Evolutionary conservation across 2,888 invertebrate species (phyloP).

Genomic region (Anthoptus insignis): DNA sequence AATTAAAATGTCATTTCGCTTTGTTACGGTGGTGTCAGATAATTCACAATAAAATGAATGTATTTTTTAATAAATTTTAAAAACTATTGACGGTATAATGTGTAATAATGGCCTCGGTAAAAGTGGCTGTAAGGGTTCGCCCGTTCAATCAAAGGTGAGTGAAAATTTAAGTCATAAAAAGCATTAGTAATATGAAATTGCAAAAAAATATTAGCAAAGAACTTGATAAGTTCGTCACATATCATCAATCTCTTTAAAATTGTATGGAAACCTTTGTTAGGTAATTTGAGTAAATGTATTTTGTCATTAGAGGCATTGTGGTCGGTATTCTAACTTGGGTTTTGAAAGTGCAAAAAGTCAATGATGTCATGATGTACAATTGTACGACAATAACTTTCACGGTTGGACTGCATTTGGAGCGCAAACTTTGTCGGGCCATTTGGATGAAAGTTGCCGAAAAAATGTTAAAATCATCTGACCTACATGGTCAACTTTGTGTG

Average conservation of each 20-base stretch:
- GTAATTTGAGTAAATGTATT: conserved; percentile 28
- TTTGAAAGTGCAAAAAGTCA: conserved; percentile 80
- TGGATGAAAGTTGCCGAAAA: conserved; percentile 80
- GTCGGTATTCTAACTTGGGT: conserved; percentile 49
- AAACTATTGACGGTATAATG: conserved; percentile 79
- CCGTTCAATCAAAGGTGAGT: conserved; percentile 95
- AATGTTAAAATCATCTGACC: conserved; percentile 66
- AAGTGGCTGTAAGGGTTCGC: conserved; percentile 96
- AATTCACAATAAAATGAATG: conserved; percentile 70
- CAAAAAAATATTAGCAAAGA: conserved; percentile 20
- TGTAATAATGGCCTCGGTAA: conserved; percentile 95
- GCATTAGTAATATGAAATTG: conserved; percentile 32
- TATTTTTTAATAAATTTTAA: conserved; percentile 65
- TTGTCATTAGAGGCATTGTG: conserved; percentile 33
- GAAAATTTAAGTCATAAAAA: conserved; percentile 46
- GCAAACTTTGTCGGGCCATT: conserved; percentile 73
- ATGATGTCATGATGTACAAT: conserved; percentile 74
- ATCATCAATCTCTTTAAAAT: conserved; percentile 1
- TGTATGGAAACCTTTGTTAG: conserved; percentile 21
- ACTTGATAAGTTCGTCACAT: not conserved
- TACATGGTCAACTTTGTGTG: conserved; percentile 50
- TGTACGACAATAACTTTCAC: conserved; percentile 84
- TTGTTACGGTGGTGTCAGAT: conserved; percentile 64
- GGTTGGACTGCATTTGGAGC: conserved; percentile 84
- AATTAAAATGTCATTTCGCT: conserved; percentile 69